A percentile compares a stretch with the other conserved stretches of the same genome.
Evolutionary conservation across 2,888 invertebrate species (phyloP).

Genomic region (Chrysina gloriosa): DNA sequence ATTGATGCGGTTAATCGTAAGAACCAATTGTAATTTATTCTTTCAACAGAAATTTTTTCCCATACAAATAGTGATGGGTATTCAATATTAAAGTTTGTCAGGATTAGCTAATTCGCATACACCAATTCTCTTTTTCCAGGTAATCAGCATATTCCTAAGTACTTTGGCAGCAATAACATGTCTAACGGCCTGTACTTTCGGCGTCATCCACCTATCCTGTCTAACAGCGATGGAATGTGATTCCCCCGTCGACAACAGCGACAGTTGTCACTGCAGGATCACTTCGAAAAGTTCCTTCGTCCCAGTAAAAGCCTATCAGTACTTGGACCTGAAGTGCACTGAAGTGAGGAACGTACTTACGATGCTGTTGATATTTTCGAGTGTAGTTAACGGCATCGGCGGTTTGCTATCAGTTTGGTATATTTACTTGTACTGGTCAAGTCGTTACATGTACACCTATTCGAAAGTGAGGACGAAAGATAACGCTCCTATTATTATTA

Average conservation of each 20-base stretch:
- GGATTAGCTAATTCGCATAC: too few species aligned
- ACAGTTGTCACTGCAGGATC: conserved; percentile 63
- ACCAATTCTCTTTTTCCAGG: conserved; percentile 58
- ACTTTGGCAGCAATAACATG: conserved; percentile 61
- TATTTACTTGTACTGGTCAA: conserved; percentile 65
- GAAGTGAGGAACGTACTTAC: conserved; percentile 64
- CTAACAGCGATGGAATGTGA: conserved; percentile 62
- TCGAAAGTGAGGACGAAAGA: conserved; percentile 60
- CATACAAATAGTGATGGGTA: too few species aligned
- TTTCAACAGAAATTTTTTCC: too few species aligned
- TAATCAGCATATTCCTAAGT: conserved; percentile 62
- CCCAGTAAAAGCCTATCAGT: conserved; percentile 59
- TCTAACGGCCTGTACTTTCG: conserved; percentile 62
- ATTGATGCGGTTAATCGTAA: too few species aligned
- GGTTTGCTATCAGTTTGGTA: conserved; percentile 63
- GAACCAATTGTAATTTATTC: too few species aligned
- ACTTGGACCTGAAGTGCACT: conserved; percentile 64
- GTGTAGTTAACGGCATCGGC: conserved; percentile 61
- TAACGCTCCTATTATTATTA: conserved; percentile 52
- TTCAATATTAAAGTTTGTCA: too few species aligned
- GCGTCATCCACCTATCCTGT: conserved; percentile 62
- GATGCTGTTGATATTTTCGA: conserved; percentile 61
- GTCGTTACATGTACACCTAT: conserved; percentile 61
- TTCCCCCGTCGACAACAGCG: conserved; percentile 60
- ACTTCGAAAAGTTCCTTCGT: conserved; percentile 45